Conservation (phyloP, 2,113 vertebrate genomes). For the Notothenia rossii region DNA sequence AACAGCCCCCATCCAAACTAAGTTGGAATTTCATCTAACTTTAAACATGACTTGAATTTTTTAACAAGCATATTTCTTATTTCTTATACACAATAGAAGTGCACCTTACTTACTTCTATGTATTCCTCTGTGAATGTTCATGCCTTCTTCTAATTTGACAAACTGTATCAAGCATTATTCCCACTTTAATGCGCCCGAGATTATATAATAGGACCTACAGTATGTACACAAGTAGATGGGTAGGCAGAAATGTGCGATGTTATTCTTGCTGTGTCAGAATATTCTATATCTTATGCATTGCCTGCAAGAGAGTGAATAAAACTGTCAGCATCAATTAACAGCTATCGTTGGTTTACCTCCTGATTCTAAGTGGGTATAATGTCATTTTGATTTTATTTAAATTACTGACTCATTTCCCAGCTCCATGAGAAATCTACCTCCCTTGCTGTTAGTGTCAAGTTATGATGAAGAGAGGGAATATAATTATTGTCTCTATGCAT, state of each 20-base stretch:
- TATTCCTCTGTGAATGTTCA: too few relatives aligned
- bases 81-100: too few relatives aligned
- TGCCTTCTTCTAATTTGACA: too few relatives aligned
- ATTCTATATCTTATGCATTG: neutral
- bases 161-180: neutral
- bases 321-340: conserved; percentile 29
- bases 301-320: conserved; percentile 8
- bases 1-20: neutral
- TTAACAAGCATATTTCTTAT: too few relatives aligned
- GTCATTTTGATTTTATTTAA: conserved; percentile 31
- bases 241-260: neutral
- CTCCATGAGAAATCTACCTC: neutral
- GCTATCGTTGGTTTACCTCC: conserved; percentile 4
- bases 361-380: conserved; percentile 25
- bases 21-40: neutral
- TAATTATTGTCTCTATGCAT: conserved; percentile 24
- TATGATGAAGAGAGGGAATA: conserved; percentile 34
- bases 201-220: too few relatives aligned
- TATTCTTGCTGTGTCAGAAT: neutral
- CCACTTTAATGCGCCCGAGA: neutral
- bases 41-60: too few relatives aligned
- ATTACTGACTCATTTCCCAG: conserved; percentile 26
- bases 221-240: neutral
- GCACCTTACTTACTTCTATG: too few relatives aligned
- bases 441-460: conserved; percentile 37